A percentile compares a stretch with the other conserved stretches of the same genome.
Conservation (phyloP, 2,888 invertebrate species). For the Eucriotettix oculatus region DNA sequence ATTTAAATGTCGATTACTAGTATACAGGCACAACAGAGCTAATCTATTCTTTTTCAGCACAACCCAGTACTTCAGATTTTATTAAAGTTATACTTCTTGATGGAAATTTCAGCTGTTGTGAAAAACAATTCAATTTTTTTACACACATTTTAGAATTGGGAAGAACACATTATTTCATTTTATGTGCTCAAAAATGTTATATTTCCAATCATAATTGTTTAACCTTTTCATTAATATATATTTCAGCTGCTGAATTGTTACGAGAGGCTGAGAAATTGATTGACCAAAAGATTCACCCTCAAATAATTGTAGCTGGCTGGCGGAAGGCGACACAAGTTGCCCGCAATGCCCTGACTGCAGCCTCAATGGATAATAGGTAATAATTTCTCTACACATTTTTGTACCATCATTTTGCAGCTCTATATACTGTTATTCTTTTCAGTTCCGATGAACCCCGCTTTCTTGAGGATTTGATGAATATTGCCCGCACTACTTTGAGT, state of each 20-base stretch:
- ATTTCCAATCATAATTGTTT: too few relatives aligned
- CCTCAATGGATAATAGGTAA: conserved; percentile 64
- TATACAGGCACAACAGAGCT: too few relatives aligned
- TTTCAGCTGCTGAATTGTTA: conserved; percentile 74
- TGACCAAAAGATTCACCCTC: conserved; percentile 90
- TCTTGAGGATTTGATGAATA: conserved; percentile 80
- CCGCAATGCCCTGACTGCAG: conserved; percentile 57
- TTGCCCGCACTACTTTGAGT: conserved; percentile 92
- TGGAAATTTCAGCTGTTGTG: too few relatives aligned
- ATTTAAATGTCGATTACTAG: too few relatives aligned
- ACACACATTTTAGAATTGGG: too few relatives aligned
- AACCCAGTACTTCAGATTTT: too few relatives aligned
- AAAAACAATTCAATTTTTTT: too few relatives aligned
- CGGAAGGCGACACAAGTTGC: conserved; percentile 75
- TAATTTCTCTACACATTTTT: not conserved
- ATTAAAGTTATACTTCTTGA: too few relatives aligned
- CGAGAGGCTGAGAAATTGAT: conserved; percentile 90
- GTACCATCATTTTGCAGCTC: not conserved
- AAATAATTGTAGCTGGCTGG: conserved; percentile 95
- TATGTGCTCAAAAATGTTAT: too few relatives aligned
- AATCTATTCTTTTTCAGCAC: too few relatives aligned
- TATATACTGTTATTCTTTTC: conserved; percentile 6
- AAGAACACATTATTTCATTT: too few relatives aligned
- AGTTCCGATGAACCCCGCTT: conserved; percentile 59
- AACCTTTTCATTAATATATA: not conserved